Percentiles rank a stretch among this genome's conserved stretches.
Evolutionary conservation across 2,797 vertebrate genomes (phyloP).

Genomic region (Falco rusticolus): DNA sequence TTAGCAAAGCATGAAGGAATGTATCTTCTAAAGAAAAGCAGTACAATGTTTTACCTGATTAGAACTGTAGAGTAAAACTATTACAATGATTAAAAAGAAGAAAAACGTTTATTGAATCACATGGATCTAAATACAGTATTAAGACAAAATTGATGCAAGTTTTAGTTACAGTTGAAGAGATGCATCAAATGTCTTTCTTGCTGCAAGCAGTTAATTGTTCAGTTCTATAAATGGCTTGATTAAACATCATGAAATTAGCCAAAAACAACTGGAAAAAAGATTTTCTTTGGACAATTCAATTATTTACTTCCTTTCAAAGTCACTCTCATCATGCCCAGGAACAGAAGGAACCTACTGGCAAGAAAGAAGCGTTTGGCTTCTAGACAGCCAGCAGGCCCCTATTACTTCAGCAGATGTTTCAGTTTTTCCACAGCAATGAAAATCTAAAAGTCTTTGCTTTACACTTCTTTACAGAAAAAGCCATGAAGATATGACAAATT

Average conservation of each 20-base stretch:
- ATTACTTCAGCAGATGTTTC: not conserved
- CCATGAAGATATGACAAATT: slow-evolving; percentile 46
- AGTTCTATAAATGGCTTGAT: not conserved
- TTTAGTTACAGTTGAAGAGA: slow-evolving; percentile 37
- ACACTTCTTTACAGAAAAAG: slow-evolving; percentile 30
- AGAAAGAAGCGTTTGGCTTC: not conserved
- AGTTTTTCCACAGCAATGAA: not conserved
- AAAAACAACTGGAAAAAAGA: not conserved
- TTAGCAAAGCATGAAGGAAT: slow-evolving; percentile 37
- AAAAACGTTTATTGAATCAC: slow-evolving; percentile 17
- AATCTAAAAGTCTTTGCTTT: not conserved
- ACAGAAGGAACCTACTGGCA: not conserved
- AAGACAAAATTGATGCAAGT: not conserved
- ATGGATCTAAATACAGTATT: not conserved
- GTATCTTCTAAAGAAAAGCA: slow-evolving; percentile 1
- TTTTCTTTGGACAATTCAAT: not conserved
- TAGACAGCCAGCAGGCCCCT: not conserved
- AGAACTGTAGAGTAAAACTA: not conserved
- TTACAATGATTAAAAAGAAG: not conserved
- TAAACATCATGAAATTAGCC: not conserved
- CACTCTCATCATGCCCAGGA: not conserved
- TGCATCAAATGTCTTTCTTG: not conserved
- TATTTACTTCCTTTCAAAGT: slow-evolving; percentile 9
- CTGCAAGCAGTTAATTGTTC: not conserved
- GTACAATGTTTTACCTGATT: slow-evolving; percentile 6